Conservation (phyloP, 2,888 invertebrate genomes). For the Choreutis nemorana region DNA sequence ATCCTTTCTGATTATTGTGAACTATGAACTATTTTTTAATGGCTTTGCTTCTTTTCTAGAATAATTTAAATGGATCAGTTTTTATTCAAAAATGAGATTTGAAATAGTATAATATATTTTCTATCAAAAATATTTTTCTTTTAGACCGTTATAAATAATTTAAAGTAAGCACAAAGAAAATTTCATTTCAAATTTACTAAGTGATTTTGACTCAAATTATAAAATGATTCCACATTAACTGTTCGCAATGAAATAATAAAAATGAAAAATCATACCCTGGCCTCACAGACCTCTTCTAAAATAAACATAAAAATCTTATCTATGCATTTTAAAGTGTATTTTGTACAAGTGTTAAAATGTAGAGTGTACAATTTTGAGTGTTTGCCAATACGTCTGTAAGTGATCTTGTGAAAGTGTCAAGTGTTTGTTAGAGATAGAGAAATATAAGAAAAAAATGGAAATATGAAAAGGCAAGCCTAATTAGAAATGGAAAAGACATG, state of each 20-base stretch:
- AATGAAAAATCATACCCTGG: slow-evolving; percentile 50
- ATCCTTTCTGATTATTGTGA: not conserved
- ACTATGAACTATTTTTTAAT: not conserved
- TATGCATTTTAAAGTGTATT: slow-evolving; percentile 28
- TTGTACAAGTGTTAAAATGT: slow-evolving; percentile 42
- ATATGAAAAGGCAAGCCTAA: slow-evolving; percentile 46
- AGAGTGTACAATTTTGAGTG: slow-evolving; percentile 56
- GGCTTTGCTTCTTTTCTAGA: not conserved
- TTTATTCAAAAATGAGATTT: not conserved
- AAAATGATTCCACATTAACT: slow-evolving; percentile 9
- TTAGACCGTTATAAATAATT: slow-evolving; percentile 3
- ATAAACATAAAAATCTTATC: slow-evolving; percentile 19
- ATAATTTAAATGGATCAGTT: slow-evolving; percentile 3
- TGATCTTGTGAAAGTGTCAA: slow-evolving; percentile 27
- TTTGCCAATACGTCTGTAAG: slow-evolving; percentile 43
- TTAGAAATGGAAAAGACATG: slow-evolving; percentile 33
- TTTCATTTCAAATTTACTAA: slow-evolving; percentile 3
- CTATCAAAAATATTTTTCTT: slow-evolving; percentile 3
- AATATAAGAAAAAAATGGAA: slow-evolving; percentile 39
- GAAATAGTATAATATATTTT: slow-evolving; percentile 10
- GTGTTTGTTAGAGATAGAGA: slow-evolving; percentile 40
- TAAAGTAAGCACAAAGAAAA: slow-evolving; percentile 5
- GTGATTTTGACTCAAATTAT: slow-evolving; percentile 7
- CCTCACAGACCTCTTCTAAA: slow-evolving; percentile 50
- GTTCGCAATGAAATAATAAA: slow-evolving; percentile 22